Percentiles rank a stretch among this genome's conserved stretches.
Conservation (phyloP, 2,888 invertebrate species). For the Diadegma fenestrale region DNA sequence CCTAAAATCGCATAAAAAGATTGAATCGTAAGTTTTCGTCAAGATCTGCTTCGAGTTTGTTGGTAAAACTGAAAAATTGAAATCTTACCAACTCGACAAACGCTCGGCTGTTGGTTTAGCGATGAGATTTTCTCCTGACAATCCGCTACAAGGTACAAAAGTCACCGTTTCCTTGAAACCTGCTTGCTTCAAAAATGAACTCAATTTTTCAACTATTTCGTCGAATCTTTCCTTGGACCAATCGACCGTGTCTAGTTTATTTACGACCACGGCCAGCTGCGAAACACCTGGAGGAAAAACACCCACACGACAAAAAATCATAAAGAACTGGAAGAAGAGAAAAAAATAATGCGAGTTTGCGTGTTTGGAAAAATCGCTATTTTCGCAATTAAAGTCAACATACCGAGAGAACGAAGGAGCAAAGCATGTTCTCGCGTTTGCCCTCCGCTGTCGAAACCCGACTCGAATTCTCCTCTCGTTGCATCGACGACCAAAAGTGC, state of each 20-base stretch:
- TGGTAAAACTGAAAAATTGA: background rate
- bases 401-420: conserved; percentile 92
- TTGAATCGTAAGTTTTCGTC: background rate
- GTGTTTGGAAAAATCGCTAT: no score
- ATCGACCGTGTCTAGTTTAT: conserved; percentile 97
- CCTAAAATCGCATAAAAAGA: conserved; percentile 82
- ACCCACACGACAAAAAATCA: background rate
- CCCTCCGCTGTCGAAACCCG: conserved; percentile 98
- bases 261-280: conserved; percentile 97
- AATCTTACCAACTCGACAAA: conserved; percentile 87
- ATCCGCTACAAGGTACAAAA: conserved; percentile 97
- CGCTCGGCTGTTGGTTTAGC: conserved; percentile 88
- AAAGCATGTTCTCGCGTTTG: conserved; percentile 99
- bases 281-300: conserved; percentile 91
- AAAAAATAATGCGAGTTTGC: background rate
- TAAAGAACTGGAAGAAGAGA: conserved; percentile 1
- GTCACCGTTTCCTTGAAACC: conserved; percentile 96
- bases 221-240: conserved; percentile 97
- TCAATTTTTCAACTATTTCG: conserved; percentile 94
- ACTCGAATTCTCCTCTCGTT: conserved; percentile 98
- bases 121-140: conserved; percentile 97
- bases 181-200: conserved; percentile 94
- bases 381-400: conserved; percentile 10
- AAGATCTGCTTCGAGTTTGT: background rate
- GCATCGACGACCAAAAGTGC: conserved; percentile 98